Base-by-base conservation (phyloP, 2,888 invertebrate genomes). In the Tipula vernalis region DNA sequence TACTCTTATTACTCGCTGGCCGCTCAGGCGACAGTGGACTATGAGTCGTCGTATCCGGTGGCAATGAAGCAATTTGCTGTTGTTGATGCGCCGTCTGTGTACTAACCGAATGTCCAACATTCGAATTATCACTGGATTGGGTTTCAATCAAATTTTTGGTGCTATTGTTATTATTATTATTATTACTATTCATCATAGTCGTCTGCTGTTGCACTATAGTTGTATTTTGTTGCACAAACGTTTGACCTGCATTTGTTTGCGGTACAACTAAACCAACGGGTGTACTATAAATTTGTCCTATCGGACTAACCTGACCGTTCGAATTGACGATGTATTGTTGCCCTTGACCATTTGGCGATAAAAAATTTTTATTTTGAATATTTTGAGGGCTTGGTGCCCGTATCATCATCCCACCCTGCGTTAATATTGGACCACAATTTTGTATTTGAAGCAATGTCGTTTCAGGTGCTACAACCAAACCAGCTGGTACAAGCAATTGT, bases 21-120 rank as follows among this genome's bases (percentile, higher is more conserved):
- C 91, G 88, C 87, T 91, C 91, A 4, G 94, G 93, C 87, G 95
- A 95, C 87, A 94, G 92, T 13, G 97, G 96, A 91, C 96, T 96
- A 89, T 95, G 95, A 0, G 97, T 97, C 0, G 97, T 97, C 0
- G 97, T 97, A 89, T 97, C 97, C 0, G 96, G 96, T 5, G 96
- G 96, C 90, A 95, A 95, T 36, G 94, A 94, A 3, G 93, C 92
- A 15, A 89, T 89, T 8, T 88, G 89, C 83, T 86, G 88, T 42
- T 83, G 89, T 85, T 41, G 89, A 88, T 36, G 39, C 2, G 84
- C 84, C 5, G 85, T 85, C 91, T 95, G 95, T 36, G 96, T 96
- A 0, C 95, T 95, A 87, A 96, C 95, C 0, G 95, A 95, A 90
- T 95, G 95, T 88, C 95, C 93, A 36, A 90, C 91, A 86, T 88